Base-by-base conservation (phyloP, 2,113 vertebrate genomes). In the Ranitomeya variabilis region DNA sequence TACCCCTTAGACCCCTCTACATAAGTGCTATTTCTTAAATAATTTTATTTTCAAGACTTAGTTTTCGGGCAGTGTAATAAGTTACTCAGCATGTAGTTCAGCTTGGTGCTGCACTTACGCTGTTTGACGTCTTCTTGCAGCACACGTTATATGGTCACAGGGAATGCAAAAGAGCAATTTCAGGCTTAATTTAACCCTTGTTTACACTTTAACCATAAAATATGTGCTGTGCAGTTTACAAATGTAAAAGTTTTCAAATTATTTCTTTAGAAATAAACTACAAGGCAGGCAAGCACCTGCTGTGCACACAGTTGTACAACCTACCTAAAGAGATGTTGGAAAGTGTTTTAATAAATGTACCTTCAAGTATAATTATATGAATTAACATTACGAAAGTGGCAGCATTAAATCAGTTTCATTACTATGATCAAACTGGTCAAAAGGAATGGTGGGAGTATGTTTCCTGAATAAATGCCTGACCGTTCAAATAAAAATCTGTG, bases 121-220 rank as follows among this genome's bases (percentile, higher is more conserved):
- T 57, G 84, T 10, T 51, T 26, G 8, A 55, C 8, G 88, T 91
- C 87, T 18, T 16, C 45, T 23, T 74, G 18, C 0, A 0, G 0
- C 0, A 0, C 77, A 10, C 26, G 87, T 87, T 90, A 51, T 45
- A 59, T 52, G 55, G 55, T 31, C 16, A 7, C 71, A n/a, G 73
- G 85, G 7, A 12, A 69, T 59, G 23, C 12, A 87, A 69, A 69
- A 87, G 90, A 87, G 4, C 8, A 87, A 9, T 54, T 89, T 67
- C 37, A 54, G 31, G 80, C 84, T 85, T 86, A 73, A 89, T 57
- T 76, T 71, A 86, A 90, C 19, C 82, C 84, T 82, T 89, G 86
- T 73, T 23, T 89, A 59, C 88, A 11, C 0, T 1, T 10, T 79
- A 59, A 64, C 2, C 3, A 80, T 76, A 0, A 87, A 90, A 0